Evolutionary conservation across 2,113 vertebrate species (phyloP), one percentile per base, ranked within the genome.

Genomic region (Galbula dea): DNA sequence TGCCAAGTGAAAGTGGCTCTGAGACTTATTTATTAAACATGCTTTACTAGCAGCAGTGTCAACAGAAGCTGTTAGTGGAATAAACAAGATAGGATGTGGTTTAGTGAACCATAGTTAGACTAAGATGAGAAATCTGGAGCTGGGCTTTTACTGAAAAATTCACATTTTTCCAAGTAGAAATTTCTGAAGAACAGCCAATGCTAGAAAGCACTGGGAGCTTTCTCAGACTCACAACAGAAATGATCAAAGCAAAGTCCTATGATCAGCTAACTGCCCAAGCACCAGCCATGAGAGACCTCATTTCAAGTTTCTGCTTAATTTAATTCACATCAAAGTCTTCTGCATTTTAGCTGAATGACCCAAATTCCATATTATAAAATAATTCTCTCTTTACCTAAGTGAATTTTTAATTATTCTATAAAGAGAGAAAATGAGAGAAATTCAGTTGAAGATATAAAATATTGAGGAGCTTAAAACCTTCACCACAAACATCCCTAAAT

Each of bases 271-370:
- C 75, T 89, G 78, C 49, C 41, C 81, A 76, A 92, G 15, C 54
- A 41, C 74, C 45, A 73, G 54, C 45, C 75, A 77, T 91, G 26
- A 80, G 55, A 94, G 77, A 88, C 59, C 12, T 85, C 15, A 67
- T 86, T 94, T 95, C 57, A 81, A 76, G 49, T 62, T 85, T 80
- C 51, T 89, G 16, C 29, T 91, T 93, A 66, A 80, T 80, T 41
- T 55, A 43, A 89, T 73, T 74, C 75, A 93, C 72, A 94, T 94
- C 88, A 89, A 95, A 96, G 92, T 46, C 49, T 89, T 54, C 18
- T 62, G 46, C 46, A 79, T 88, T 85, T 49, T 37, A 76, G 15
- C 15, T 71, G 82, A 91, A 88, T 80, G 58, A 6, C 55, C 41
- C 62, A 66, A 88, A 80, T 96, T 85, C 46, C 17, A 15, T 73